These are phyloP conservation scores for Rostrhamus sociabilis DNA, from an alignment of 2,797 vertebrate species.

Conservation along the genomic window DNA sequence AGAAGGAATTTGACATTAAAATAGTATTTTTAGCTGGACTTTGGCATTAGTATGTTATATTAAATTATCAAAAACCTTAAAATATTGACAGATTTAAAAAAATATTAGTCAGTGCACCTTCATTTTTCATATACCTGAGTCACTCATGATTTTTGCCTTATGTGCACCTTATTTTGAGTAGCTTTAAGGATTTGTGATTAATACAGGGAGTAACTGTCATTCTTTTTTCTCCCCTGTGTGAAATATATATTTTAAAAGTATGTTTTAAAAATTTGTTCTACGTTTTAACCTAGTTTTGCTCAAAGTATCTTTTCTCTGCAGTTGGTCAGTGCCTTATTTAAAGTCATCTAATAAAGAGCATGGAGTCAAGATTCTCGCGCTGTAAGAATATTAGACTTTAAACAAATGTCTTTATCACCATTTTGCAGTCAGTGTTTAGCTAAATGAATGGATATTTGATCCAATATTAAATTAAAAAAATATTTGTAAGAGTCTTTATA, in stretches of 20 bases:
- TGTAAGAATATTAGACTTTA: not conserved
- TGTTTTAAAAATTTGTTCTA: not conserved
- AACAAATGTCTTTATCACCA: conserved; percentile 45
- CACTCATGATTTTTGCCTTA: not conserved
- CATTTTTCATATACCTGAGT: conserved; percentile 3
- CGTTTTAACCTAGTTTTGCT: not conserved
- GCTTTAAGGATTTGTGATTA: conserved; percentile 11
- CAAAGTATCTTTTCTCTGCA: conserved; percentile 17
- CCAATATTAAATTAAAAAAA: conserved; percentile 17
- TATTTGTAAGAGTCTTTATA: conserved; percentile 15
- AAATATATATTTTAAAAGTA: not conserved
- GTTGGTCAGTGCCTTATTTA: not conserved
- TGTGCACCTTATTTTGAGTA: not conserved
- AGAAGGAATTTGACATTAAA: not conserved
- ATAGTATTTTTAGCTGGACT: not conserved
- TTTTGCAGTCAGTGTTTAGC: conserved; percentile 35
- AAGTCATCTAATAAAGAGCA: not conserved
- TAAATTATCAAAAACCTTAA: not conserved
- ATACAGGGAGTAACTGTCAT: not conserved
- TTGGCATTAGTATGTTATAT: not conserved
- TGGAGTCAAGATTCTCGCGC: not conserved
- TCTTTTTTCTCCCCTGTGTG: not conserved
- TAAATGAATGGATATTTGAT: conserved; percentile 28
- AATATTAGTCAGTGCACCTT: not conserved
- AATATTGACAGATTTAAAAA: not conserved